These are phyloP conservation scores for Augiades crinisus DNA, from an alignment of 2,888 invertebrate species.

Conservation along the genomic window DNA sequence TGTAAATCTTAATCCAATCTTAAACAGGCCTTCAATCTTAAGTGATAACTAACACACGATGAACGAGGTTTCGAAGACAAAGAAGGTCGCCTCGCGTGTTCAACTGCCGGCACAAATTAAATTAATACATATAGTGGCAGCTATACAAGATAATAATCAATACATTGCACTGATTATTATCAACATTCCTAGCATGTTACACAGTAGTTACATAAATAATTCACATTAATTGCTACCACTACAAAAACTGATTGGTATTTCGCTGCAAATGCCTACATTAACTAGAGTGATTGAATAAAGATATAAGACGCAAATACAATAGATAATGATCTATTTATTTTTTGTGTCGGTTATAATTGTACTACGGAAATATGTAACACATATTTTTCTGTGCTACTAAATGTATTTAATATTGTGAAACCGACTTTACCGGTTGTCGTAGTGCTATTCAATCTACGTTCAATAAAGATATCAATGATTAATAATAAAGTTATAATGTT, in stretches of 20 bases:
- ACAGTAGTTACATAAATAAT: slow-evolving; percentile 15
- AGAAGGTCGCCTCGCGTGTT: too few species aligned
- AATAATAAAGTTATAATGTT: neutral
- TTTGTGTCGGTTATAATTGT: neutral
- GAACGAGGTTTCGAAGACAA: too few species aligned
- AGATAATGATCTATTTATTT: slow-evolving; percentile 1
- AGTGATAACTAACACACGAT: too few species aligned
- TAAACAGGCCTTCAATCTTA: too few species aligned
- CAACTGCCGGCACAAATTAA: too few species aligned
- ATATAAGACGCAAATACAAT: neutral
- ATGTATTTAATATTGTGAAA: too few species aligned
- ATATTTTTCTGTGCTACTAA: too few species aligned
- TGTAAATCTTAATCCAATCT: too few species aligned
- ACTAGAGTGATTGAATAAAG: slow-evolving; percentile 2
- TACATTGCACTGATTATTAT: slow-evolving; percentile 9
- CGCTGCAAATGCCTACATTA: slow-evolving; percentile 1
- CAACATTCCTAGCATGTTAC: slow-evolving; percentile 16
- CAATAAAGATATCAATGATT: too few species aligned
- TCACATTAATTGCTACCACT: slow-evolving; percentile 7
- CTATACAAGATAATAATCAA: slow-evolving; percentile 6
- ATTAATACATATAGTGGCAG: too few species aligned
- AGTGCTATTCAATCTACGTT: too few species aligned
- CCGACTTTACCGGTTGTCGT: too few species aligned
- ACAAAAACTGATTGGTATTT: slow-evolving; percentile 14
- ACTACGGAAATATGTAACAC: neutral